Percentiles rank a stretch among this genome's conserved stretches.
phyloP scores from a whole-genome alignment of 2,797 vertebrate species.

The Coracias cyanogaster region DNA sequence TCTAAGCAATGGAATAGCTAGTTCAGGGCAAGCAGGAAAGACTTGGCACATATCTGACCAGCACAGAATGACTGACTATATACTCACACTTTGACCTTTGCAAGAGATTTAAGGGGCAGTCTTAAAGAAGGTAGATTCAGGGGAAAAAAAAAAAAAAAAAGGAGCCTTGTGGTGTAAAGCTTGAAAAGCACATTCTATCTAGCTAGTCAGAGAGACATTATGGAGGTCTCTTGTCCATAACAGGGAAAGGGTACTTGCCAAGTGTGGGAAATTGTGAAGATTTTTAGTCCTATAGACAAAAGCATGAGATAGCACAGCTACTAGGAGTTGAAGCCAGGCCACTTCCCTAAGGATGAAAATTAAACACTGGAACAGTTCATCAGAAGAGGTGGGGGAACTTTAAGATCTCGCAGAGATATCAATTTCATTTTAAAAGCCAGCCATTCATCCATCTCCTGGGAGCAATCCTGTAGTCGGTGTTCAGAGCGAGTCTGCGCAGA shows the following conservation, averaged over 20 bases:
- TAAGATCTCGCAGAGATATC: neutral
- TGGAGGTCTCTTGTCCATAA: neutral
- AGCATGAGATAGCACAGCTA: neutral
- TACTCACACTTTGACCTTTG: neutral
- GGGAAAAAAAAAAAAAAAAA: neutral
- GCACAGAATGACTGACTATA: neutral
- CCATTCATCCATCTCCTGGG: neutral
- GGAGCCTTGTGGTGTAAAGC: neutral
- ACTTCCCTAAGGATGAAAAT: conserved; percentile 5
- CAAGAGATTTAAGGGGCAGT: neutral
- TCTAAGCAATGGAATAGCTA: neutral
- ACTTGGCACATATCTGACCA: neutral
- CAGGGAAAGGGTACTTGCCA: neutral
- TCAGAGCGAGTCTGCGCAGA: neutral
- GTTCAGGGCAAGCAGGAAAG: neutral
- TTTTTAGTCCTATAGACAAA: neutral
- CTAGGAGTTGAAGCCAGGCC: neutral
- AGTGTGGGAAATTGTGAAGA: neutral
- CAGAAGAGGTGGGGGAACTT: neutral
- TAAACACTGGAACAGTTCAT: neutral
- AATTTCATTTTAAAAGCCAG: conserved; percentile 38
- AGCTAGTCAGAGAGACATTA: neutral
- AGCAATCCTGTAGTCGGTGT: neutral
- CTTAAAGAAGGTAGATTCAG: neutral
- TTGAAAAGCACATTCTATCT: neutral